phyloP scores from a whole-genome alignment of 2,113 vertebrate genomes.

The Lathamus discolor region DNA sequence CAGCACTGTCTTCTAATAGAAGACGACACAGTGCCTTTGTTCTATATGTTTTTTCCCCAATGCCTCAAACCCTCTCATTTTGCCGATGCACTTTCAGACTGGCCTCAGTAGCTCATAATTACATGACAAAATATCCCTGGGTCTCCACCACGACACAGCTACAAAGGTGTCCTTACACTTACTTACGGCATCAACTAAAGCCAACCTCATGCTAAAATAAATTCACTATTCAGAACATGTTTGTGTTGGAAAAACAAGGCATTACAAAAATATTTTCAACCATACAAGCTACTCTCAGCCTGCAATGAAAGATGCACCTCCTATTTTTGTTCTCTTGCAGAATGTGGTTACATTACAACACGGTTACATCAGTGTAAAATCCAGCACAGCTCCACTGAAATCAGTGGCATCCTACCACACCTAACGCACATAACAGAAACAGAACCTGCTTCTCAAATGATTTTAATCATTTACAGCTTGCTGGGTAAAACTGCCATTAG shows the following conservation, averaged over 20 bases:
- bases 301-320: not conserved
- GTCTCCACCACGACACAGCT: not conserved
- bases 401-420: not conserved
- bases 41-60: not conserved
- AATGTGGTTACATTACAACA: not conserved
- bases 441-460: not conserved
- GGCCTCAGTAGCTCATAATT: not conserved
- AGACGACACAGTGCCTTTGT: not conserved
- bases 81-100: not conserved
- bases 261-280: not conserved
- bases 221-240: not conserved
- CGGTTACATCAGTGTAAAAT: not conserved
- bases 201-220: not conserved
- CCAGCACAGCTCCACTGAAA: not conserved
- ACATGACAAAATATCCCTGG: not conserved
- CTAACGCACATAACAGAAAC: not conserved
- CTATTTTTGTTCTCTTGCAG: not conserved
- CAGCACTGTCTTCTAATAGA: accelerated
- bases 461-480: not conserved
- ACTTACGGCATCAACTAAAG: not conserved
- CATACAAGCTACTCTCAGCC: not conserved
- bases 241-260: not conserved
- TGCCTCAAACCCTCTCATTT: not conserved
- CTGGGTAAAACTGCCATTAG: not conserved
- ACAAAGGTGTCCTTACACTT: not conserved